These are phyloP conservation scores for Heterocephalus glaber DNA, from an alignment of 2,113 vertebrate genomes.

Conservation along the genomic window DNA sequence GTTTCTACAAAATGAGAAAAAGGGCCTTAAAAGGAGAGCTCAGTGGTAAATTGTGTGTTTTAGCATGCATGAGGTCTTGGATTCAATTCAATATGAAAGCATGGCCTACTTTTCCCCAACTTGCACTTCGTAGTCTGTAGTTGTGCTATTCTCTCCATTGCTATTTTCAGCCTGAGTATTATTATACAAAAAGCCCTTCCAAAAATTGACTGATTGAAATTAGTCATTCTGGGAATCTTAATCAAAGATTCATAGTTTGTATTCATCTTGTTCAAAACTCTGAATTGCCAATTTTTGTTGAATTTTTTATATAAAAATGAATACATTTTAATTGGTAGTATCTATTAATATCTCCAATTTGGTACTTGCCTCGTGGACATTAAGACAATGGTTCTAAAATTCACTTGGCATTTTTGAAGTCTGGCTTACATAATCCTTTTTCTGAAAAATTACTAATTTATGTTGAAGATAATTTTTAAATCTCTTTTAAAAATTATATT, in stretches of 20 bases:
- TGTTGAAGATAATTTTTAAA: constrained; percentile 26
- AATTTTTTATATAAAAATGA: constrained; percentile 77
- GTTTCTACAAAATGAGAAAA: background rate
- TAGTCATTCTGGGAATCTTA: constrained; percentile 58
- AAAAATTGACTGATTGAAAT: constrained; percentile 65
- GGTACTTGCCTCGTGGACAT: constrained; percentile 46
- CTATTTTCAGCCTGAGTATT: constrained; percentile 57
- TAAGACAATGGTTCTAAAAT: constrained; percentile 46
- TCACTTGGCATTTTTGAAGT: constrained; percentile 29
- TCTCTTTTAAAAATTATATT: constrained; percentile 1
- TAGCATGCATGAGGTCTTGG: no score
- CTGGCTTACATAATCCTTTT: constrained; percentile 68
- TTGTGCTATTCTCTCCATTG: constrained; percentile 33
- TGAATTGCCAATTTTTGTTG: constrained; percentile 68
- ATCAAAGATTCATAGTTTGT: constrained; percentile 73
- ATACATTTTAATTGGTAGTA: constrained; percentile 66
- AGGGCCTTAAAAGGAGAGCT: background rate
- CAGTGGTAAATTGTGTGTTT: background rate
- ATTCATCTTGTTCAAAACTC: constrained; percentile 70
- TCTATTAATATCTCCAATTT: constrained; percentile 70
- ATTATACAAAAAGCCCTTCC: constrained; percentile 60
- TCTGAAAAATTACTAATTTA: constrained; percentile 58
- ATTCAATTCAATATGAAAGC: background rate
- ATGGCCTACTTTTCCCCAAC: constrained; percentile 64
- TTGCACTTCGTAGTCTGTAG: background rate